phyloP scores from a whole-genome alignment of 2,888 invertebrate genomes.

The Parapristionchus giblindavisi region DNA sequence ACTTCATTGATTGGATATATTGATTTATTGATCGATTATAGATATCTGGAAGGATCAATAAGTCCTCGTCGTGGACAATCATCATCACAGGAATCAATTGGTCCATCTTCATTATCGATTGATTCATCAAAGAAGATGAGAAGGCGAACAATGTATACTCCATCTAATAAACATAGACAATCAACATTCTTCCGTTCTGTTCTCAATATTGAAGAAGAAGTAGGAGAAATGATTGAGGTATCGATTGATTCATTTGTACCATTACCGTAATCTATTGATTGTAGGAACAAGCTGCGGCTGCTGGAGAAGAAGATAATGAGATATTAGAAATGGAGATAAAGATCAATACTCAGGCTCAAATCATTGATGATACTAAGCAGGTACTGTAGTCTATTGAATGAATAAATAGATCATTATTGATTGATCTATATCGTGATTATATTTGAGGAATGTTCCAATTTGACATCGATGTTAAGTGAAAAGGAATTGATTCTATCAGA shows the following conservation, averaged over 20 bases:
- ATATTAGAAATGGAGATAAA: conserved; percentile 1
- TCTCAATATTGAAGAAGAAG: background rate
- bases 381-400: too few relatives aligned
- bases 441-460: too few relatives aligned
- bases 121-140: background rate
- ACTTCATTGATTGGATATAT: background rate
- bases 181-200: conserved; percentile 19
- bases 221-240: background rate
- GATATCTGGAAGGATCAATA: background rate
- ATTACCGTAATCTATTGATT: background rate
- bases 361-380: conserved; percentile 21
- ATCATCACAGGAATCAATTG: background rate
- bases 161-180: background rate
- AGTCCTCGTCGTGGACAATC: conserved; percentile 2
- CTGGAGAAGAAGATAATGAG: background rate
- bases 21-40: background rate
- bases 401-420: too few relatives aligned
- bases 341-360: background rate
- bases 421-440: too few relatives aligned
- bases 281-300: background rate
- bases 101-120: background rate
- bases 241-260: background rate
- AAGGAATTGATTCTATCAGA: background rate
- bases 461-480: background rate
- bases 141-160: background rate